These are phyloP conservation scores for Ommatoiulus sabulosus DNA, from an alignment of 2,888 invertebrate species.

Conservation along the genomic window DNA sequence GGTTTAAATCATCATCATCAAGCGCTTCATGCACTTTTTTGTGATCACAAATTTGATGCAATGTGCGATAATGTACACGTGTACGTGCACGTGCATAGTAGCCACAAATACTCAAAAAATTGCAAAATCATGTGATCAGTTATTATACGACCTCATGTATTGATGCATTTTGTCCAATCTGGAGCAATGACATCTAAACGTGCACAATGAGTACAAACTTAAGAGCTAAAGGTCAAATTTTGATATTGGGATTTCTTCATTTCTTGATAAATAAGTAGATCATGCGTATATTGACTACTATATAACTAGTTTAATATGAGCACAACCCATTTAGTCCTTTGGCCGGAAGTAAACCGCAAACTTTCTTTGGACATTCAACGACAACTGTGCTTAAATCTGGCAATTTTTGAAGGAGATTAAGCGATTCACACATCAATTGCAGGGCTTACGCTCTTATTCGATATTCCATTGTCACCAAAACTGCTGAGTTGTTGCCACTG, in stretches of 20 bases:
- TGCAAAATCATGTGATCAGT: too few relatives aligned
- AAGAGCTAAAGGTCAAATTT: not conserved
- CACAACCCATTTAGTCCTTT: not conserved
- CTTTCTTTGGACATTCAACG: not conserved
- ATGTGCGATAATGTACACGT: too few relatives aligned
- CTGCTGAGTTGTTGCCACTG: constrained; percentile 4
- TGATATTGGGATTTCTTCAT: not conserved
- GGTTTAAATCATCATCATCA: too few relatives aligned
- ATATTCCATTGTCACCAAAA: not conserved
- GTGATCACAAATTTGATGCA: too few relatives aligned
- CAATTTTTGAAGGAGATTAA: not conserved
- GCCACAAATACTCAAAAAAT: too few relatives aligned
- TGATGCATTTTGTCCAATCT: not conserved
- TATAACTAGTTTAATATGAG: not conserved
- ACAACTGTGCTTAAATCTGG: not conserved
- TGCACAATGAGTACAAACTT: not conserved
- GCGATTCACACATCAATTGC: not conserved
- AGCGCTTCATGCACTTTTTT: too few relatives aligned
- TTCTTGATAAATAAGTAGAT: not conserved
- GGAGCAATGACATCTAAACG: not conserved
- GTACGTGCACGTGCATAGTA: too few relatives aligned
- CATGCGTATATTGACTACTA: not conserved
- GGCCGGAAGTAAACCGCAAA: not conserved
- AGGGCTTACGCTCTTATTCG: not conserved
- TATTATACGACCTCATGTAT: not conserved